These are phyloP conservation scores for Proisotoma minuta DNA, from an alignment of 2,888 invertebrate species.

Conservation along the genomic window DNA sequence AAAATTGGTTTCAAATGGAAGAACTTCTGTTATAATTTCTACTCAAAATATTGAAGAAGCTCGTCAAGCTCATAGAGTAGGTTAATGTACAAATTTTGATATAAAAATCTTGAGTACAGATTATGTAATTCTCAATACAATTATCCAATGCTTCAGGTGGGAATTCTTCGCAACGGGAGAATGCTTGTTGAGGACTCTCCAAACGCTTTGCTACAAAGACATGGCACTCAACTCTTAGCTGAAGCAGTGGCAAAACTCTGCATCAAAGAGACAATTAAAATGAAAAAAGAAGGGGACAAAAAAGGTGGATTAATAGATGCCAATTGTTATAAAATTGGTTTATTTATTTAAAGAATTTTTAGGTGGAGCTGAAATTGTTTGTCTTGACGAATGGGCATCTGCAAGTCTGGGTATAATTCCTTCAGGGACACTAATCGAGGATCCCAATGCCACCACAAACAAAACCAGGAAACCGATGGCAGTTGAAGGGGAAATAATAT, in stretches of 20 bases:
- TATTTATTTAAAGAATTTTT: no score
- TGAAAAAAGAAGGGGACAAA: constrained; percentile 20
- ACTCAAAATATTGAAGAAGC: constrained; percentile 28
- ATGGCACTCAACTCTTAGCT: constrained; percentile 26
- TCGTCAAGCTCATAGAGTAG: constrained; percentile 29
- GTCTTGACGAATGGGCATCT: constrained; percentile 31
- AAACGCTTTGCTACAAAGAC: constrained; percentile 24
- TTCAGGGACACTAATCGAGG: constrained; percentile 12
- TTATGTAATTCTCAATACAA: neutral
- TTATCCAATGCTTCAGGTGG: constrained; percentile 13
- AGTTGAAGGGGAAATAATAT: constrained; percentile 16
- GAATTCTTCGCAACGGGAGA: constrained; percentile 24
- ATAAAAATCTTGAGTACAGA: neutral
- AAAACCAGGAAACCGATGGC: no score
- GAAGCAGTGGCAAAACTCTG: constrained; percentile 28
- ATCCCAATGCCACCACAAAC: no score
- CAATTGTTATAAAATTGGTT: neutral
- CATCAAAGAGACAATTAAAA: constrained; percentile 29
- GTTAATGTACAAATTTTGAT: neutral
- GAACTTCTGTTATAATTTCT: constrained; percentile 28
- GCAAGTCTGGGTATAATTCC: constrained; percentile 26
- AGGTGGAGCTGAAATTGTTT: constrained; percentile 28
- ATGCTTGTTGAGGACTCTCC: constrained; percentile 32
- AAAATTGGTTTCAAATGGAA: constrained; percentile 29
- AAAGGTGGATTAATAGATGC: constrained; percentile 2